These are phyloP conservation scores for Hyperoplus immaculatus DNA, from an alignment of 2,797 vertebrate genomes.

Conservation along the genomic window DNA sequence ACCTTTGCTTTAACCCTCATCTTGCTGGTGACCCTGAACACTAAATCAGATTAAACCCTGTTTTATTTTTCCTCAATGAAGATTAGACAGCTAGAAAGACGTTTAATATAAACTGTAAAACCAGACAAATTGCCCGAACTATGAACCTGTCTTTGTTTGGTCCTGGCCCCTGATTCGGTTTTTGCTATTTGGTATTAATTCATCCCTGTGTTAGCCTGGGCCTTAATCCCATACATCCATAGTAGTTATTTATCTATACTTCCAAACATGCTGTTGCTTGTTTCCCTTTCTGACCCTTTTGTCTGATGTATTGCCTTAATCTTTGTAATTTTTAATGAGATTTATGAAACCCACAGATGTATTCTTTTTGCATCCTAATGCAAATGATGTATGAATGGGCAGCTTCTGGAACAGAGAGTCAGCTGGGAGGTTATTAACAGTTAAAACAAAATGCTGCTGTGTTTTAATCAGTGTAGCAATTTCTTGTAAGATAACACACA, in stretches of 20 bases:
- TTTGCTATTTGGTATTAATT: slow-evolving; percentile 40
- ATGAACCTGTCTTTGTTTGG: slow-evolving; percentile 33
- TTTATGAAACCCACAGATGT: slow-evolving; percentile 15
- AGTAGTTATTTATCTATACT: slow-evolving; percentile 5
- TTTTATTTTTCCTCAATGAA: slow-evolving; percentile 2
- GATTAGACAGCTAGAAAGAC: background rate
- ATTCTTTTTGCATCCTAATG: slow-evolving; percentile 39
- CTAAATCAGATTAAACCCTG: slow-evolving; percentile 3
- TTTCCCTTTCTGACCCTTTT: slow-evolving; percentile 26
- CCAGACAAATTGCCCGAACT: slow-evolving; percentile 24
- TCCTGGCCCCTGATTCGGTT: slow-evolving; percentile 23
- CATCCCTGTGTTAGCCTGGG: slow-evolving; percentile 37
- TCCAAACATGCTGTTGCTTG: slow-evolving; percentile 12
- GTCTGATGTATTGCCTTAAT: slow-evolving; percentile 21
- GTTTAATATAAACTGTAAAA: slow-evolving; percentile 34
- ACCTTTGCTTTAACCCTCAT: slow-evolving; percentile 19
- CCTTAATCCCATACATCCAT: slow-evolving; percentile 15
- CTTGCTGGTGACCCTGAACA: slow-evolving; percentile 15
- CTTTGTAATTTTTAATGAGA: slow-evolving; percentile 39
- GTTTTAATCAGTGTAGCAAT: slow-evolving; percentile 23
- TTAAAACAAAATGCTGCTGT: slow-evolving; percentile 45
- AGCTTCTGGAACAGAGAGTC: slow-evolving; percentile 28
- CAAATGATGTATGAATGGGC: slow-evolving; percentile 46
- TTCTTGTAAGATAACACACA: slow-evolving; percentile 24
- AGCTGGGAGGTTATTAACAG: slow-evolving; percentile 39